These are phyloP conservation scores for Phyllotreta striolata DNA, from an alignment of 2,888 invertebrate species.

Conservation along the genomic window DNA sequence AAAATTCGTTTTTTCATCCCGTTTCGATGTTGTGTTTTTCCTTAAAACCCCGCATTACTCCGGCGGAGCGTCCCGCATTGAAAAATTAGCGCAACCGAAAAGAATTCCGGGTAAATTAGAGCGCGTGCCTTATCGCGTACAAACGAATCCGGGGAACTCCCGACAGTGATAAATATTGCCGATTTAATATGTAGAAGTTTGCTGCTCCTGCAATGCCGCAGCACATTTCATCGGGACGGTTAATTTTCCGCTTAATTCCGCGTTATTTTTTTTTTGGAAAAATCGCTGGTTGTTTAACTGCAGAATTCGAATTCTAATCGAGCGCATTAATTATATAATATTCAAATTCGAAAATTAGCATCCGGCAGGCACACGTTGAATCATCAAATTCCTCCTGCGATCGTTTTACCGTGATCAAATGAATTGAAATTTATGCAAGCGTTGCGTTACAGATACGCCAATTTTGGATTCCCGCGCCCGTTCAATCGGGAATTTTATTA, in stretches of 20 bases:
- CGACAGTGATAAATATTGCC: slow-evolving; percentile 26
- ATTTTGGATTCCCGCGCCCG: slow-evolving; percentile 35
- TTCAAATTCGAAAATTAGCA: no score
- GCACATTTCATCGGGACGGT: no score
- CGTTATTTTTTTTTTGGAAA: no score
- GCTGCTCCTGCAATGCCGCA: no score
- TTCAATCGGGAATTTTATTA: slow-evolving; percentile 28
- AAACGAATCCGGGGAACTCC: slow-evolving; percentile 19
- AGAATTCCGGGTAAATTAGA: slow-evolving; percentile 28
- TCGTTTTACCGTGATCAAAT: slow-evolving; percentile 44
- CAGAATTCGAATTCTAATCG: no score
- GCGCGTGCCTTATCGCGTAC: slow-evolving; percentile 25
- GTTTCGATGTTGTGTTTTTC: no score
- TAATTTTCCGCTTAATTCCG: no score
- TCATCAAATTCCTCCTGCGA: neutral
- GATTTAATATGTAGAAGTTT: slow-evolving; percentile 18
- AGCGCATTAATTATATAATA: no score
- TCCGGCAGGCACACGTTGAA: no score
- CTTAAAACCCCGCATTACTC: no score
- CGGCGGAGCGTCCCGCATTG: neutral
- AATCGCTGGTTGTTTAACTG: no score
- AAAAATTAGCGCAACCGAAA: slow-evolving; percentile 22
- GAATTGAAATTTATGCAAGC: slow-evolving; percentile 51
- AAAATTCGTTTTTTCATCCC: no score
- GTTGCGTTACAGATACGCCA: slow-evolving; percentile 27